Conservation (phyloP, 1,140 invertebrate species). For the Bombus breviceps region DNA sequence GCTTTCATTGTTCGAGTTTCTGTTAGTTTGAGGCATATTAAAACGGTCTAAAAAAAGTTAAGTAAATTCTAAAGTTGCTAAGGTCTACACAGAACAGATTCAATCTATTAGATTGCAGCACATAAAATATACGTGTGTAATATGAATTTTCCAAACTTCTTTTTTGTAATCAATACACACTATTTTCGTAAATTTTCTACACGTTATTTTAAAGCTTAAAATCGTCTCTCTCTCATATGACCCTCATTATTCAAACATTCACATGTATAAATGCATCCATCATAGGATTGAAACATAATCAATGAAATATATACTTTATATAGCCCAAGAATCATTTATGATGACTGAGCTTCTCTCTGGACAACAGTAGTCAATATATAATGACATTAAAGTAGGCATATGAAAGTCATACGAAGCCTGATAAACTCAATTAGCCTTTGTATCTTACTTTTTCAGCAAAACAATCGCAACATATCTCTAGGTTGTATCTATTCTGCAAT, state of each 20-base stretch:
- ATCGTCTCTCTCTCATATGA: too few species aligned
- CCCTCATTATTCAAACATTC: too few species aligned
- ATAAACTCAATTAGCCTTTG: too few species aligned
- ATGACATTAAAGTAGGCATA: too few species aligned
- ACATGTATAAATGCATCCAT: not conserved
- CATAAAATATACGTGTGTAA: not conserved
- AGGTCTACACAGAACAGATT: not conserved
- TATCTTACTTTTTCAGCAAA: too few species aligned
- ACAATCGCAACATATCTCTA: too few species aligned
- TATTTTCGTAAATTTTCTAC: not conserved
- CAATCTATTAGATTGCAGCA: not conserved
- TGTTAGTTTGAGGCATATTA: not conserved
- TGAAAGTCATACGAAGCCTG: too few species aligned
- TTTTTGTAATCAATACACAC: not conserved
- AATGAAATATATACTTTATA: not conserved
- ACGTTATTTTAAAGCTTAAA: too few species aligned
- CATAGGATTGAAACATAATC: not conserved
- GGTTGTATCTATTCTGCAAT: too few species aligned
- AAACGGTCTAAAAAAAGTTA: not conserved
- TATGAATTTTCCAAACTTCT: not conserved
- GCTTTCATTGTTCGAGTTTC: conserved; percentile 4
- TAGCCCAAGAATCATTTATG: not conserved
- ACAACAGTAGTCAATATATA: too few species aligned
- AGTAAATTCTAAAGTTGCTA: not conserved
- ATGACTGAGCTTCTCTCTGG: too few species aligned